Percentiles rank a stretch among this genome's conserved stretches.
These are phyloP conservation scores for Coreius guichenoti DNA, from an alignment of 2,797 vertebrate species.

Conservation along the genomic window DNA sequence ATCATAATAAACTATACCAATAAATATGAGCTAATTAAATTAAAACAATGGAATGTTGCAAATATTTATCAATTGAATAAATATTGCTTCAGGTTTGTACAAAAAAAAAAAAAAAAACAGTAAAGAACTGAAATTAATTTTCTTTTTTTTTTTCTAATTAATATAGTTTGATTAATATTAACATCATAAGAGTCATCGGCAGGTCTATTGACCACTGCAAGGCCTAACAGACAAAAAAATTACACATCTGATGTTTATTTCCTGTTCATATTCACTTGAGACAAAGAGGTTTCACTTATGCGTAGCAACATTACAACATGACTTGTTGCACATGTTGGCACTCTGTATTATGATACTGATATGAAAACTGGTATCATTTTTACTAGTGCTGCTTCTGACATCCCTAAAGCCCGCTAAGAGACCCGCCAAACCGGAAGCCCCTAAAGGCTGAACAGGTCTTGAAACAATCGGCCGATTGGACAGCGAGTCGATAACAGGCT, in stretches of 20 bases:
- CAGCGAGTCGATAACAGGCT: slow-evolving; percentile 75
- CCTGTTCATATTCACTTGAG: neutral
- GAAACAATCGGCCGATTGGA: slow-evolving; percentile 67
- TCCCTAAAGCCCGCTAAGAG: neutral
- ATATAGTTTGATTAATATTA: neutral
- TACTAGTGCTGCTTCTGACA: neutral
- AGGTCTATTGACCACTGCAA: neutral
- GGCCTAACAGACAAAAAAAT: neutral
- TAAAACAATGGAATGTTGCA: neutral
- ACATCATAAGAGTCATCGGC: neutral
- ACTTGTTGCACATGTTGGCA: neutral
- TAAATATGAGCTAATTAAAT: neutral
- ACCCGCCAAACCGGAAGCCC: slow-evolving; percentile 55
- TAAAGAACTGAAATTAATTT: too few species aligned
- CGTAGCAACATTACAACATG: neutral
- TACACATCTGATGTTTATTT: neutral
- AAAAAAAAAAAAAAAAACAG: neutral
- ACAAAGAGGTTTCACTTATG: neutral
- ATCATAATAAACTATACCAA: neutral
- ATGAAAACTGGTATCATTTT: neutral
- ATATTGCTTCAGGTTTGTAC: neutral
- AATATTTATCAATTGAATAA: neutral
- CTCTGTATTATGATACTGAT: neutral
- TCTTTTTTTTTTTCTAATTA: neutral
- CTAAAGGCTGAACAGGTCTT: slow-evolving; percentile 61